Evolutionary conservation across 30 jellyfish, hydroid and myxozoan species (phyloP).

Genomic region (Nemopilema nomurai): DNA sequence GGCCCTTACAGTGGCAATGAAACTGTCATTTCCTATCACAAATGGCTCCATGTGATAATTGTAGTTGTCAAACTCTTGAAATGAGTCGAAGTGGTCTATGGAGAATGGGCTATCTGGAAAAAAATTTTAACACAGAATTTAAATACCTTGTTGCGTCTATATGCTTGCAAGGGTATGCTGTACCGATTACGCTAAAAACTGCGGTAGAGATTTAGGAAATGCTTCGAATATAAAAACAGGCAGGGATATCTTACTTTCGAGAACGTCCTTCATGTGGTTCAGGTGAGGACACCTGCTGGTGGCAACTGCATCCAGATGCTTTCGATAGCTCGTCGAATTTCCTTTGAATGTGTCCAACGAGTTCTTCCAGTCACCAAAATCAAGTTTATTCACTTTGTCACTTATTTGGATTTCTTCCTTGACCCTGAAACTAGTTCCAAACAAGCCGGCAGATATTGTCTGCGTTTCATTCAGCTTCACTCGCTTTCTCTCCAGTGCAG

Average conservation of each 20-base stretch:
- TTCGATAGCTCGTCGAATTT: background rate
- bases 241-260: constrained; percentile 23
- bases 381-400: constrained; percentile 59
- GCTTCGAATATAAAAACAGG: background rate
- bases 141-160: too few relatives aligned
- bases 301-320: background rate
- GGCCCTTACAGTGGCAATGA: constrained; percentile 47
- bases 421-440: background rate
- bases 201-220: too few relatives aligned
- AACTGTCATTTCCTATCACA: constrained; percentile 30
- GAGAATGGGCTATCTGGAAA: constrained; percentile 39
- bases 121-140: background rate
- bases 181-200: too few relatives aligned
- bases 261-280: constrained; percentile 8
- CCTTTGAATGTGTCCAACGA: background rate
- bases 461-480: constrained; percentile 43
- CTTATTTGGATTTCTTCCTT: constrained; percentile 14
- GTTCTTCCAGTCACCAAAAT: constrained; percentile 7
- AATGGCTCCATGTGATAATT: constrained; percentile 50
- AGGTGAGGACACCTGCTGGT: constrained; percentile 51
- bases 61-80: constrained; percentile 37
- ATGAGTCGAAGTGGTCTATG: constrained; percentile 32
- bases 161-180: too few relatives aligned
- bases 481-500: constrained; percentile 2
- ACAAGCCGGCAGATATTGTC: constrained; percentile 19